Base-by-base conservation (phyloP, 2,888 invertebrate genomes). In the Polymixis flavicincta region DNA sequence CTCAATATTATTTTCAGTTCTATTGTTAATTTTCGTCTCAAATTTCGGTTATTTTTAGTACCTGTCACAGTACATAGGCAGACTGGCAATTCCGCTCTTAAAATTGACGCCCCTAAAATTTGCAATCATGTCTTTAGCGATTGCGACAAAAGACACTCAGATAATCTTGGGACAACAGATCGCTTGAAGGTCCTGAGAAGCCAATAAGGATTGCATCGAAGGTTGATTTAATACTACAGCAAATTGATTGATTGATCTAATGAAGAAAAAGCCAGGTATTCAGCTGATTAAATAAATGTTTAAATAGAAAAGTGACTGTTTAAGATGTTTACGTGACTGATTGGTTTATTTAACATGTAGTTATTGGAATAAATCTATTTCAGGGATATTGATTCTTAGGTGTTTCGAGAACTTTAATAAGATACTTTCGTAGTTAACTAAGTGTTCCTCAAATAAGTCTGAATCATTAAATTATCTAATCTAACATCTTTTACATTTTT, bases 201-300 rank as follows among this genome's bases (percentile, higher is more conserved):
- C 79, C 70, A 80, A 79, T 85, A 85, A 83, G 89, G 86, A 87
- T 76, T 71, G 73, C 59, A 76, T 19, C 55, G 76, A 87, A 87
- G 83, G 83, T 81, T 83, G 81, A 87, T 88, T 83, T 71, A 87
- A 76, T 76, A 78, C 65, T 65, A 50, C 65, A 22, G 72, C 70
- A 78, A 85, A 78, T 74, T 83, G 68, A 85, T 87, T 87, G 69
- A 85, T 78, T 78, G 17, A 28, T 65, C 75, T 76, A 74, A 71
- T 78, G 69, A 83, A 59, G 68, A 75, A 57, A 55, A 78, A 78
- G 70, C 70, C 71, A 75, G 75, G 71, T 83, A 74, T 71, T 48
- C 52, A 67, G 55, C 59, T 71, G 64, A 63, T 67, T 85, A 55
- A 66, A 76, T 70, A 42, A 72, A 25, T 65, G 28, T 64, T 73